Conservation (phyloP, 2,797 vertebrate genomes). For the Artibeus lituratus region DNA sequence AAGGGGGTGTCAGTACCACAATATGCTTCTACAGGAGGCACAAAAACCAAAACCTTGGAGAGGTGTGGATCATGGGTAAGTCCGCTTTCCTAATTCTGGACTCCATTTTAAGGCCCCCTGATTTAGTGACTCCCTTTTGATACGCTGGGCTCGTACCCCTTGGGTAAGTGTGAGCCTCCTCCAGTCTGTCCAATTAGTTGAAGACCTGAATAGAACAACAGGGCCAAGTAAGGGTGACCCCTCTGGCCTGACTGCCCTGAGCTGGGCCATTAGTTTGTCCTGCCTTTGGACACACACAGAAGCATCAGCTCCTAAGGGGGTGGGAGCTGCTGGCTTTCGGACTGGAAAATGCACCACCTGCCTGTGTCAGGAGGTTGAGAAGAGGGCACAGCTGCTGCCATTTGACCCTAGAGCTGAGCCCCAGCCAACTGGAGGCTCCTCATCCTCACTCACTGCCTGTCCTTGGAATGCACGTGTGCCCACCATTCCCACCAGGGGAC, state of each 20-base stretch:
- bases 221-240: background rate
- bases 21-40: background rate
- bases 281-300: background rate
- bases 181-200: background rate
- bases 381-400: background rate
- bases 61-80: no score
- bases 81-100: background rate
- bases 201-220: background rate
- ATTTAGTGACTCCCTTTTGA: background rate
- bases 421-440: fast-evolving
- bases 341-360: background rate
- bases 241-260: background rate
- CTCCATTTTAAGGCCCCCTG: background rate
- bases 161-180: background rate
- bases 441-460: no score
- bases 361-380: background rate
- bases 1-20: fast-evolving
- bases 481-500: background rate
- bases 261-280: background rate
- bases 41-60: background rate
- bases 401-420: background rate
- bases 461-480: background rate
- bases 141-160: background rate
- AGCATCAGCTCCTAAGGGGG: background rate
- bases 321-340: background rate